Evolutionary conservation across 1,140 invertebrate species (phyloP).

Genomic region (Procambarus clarkii): DNA sequence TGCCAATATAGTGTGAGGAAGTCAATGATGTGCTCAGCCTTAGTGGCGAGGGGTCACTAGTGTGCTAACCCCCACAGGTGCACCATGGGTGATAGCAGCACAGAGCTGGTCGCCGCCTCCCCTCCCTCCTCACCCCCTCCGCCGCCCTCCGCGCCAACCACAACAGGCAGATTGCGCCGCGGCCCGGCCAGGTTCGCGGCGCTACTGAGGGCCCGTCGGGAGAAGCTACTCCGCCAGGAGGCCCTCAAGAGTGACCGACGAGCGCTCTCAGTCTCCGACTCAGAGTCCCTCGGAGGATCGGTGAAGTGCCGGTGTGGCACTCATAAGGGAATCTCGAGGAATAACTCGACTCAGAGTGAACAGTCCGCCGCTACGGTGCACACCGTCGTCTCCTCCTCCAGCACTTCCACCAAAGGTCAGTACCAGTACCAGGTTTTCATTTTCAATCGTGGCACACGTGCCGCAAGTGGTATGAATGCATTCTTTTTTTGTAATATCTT

Average conservation of each 20-base stretch:
- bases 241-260: background rate
- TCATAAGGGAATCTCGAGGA: conserved; percentile 43
- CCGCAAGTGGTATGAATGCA: no score
- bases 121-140: conserved; percentile 38
- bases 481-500: no score
- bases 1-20: no score
- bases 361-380: conserved; percentile 48
- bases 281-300: conserved; percentile 21
- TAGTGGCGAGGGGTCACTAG: no score
- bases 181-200: conserved; percentile 35
- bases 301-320: conserved; percentile 41
- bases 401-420: conserved; percentile 21
- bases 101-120: conserved; percentile 39
- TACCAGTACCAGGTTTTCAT: background rate
- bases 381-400: conserved; percentile 37
- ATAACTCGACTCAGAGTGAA: conserved; percentile 49
- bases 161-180: background rate
- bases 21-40: no score
- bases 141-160: background rate
- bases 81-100: conserved; percentile 49
- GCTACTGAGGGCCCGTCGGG: conserved; percentile 21
- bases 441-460: no score
- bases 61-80: no score
- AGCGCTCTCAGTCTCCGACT: conserved; percentile 34
- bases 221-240: conserved; percentile 15